Evolutionary conservation across 1,140 invertebrate species (phyloP), one percentile per base, ranked within the genome.

Genomic region (Nixonia krombeini): DNA sequence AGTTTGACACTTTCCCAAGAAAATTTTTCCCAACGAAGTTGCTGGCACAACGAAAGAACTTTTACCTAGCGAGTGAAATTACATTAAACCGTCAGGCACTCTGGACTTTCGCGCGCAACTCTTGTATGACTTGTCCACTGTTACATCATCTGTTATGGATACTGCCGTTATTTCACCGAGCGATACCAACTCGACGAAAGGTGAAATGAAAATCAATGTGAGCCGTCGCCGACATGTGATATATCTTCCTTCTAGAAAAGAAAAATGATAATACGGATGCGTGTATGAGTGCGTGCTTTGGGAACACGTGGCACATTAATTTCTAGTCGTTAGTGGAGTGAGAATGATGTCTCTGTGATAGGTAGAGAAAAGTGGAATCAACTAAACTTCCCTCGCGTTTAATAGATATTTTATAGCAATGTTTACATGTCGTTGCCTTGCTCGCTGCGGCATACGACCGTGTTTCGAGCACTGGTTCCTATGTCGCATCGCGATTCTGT

Each of bases 281-380:
- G 25, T 31, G 35, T 12, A 12, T 33, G 49, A 12, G 38, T 45
- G 44, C n/a, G n/a, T n/a, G n/a, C n/a, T n/a, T n/a, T n/a, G n/a
- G n/a, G n/a, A n/a, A n/a, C n/a, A n/a, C n/a, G n/a, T n/a, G n/a
- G n/a, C n/a, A n/a, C n/a, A n/a, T n/a, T n/a, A 49, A 63, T 69
- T 67, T 26, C 56, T 70, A 66, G 25, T 70, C 57, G 66, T 57
- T 38, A 26, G 38, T 65, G 63, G 75, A 52, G 68, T 57, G 61
- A 38, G 69, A 69, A 63, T n/a, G 49, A 75, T 71, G 68, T 75
- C 76, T 79, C 78, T 82, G 80, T 82, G 80, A 82, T 82, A 82
- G 77, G 64, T 73, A 74, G 51, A 67, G 70, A 65, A 51, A 75
- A 46, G 38, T 61, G 50, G 26, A 61, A 73, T 45, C 31, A 35